phyloP scores from a whole-genome alignment of 2,888 invertebrate species.

The Arctia plantaginis region DNA sequence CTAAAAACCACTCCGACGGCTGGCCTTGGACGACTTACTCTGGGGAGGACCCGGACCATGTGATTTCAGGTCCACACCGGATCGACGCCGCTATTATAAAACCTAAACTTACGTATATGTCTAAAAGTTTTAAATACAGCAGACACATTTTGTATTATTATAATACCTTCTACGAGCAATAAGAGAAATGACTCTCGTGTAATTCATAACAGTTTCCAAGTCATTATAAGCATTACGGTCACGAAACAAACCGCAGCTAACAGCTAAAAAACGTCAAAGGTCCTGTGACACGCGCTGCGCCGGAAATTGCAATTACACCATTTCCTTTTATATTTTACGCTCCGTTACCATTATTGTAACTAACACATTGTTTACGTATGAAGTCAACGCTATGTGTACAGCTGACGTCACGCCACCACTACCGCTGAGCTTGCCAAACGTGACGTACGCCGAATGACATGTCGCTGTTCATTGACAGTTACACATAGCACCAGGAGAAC shows the following conservation, averaged over 20 bases:
- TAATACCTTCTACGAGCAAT: neutral
- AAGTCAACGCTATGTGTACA: neutral
- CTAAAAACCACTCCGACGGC: too few species aligned
- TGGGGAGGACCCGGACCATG: too few species aligned
- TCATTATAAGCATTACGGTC: neutral
- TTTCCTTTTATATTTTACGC: neutral
- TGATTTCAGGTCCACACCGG: too few species aligned
- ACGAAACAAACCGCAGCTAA: neutral
- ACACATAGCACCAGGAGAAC: neutral
- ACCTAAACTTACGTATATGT: neutral
- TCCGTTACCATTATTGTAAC: neutral
- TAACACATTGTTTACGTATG: slow-evolving; percentile 8
- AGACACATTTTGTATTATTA: neutral
- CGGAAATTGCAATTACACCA: neutral
- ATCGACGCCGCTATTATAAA: neutral
- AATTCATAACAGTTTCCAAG: neutral
- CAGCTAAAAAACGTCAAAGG: neutral
- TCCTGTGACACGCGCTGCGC: neutral
- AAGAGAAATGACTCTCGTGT: slow-evolving; percentile 1
- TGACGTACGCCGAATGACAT: neutral
- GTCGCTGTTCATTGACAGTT: slow-evolving; percentile 3
- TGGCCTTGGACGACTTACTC: too few species aligned
- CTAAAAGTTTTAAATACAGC: neutral
- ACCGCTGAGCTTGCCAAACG: slow-evolving; percentile 10
- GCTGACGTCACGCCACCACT: neutral